These are phyloP conservation scores for Liasis olivaceus DNA, from an alignment of 2,797 vertebrate genomes.

Conservation along the genomic window DNA sequence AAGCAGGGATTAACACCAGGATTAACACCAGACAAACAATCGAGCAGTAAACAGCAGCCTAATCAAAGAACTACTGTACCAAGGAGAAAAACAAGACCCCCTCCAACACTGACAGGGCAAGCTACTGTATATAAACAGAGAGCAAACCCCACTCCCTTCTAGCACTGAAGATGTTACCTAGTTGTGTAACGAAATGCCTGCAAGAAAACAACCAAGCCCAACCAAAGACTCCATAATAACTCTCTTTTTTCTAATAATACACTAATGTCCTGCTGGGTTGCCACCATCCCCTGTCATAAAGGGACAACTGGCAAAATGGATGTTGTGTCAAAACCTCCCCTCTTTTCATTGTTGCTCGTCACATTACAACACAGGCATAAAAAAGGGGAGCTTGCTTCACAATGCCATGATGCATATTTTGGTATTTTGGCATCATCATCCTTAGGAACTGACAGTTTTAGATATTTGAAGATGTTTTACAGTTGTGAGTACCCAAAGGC, in stretches of 20 bases:
- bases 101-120: too few species aligned
- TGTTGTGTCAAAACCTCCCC: neutral
- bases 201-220: too few species aligned
- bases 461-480: neutral
- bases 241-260: neutral
- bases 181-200: too few species aligned
- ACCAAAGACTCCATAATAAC: too few species aligned
- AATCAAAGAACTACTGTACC: too few species aligned
- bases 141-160: too few species aligned
- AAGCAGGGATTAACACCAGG: too few species aligned
- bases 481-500: neutral
- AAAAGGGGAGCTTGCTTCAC: neutral
- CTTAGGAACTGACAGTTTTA: neutral
- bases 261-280: neutral
- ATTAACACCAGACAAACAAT: too few species aligned
- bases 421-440: neutral
- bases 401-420: neutral
- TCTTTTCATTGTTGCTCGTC: neutral
- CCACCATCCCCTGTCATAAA: neutral
- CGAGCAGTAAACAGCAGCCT: too few species aligned
- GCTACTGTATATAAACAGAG: too few species aligned
- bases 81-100: too few species aligned
- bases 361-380: neutral
- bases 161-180: too few species aligned
- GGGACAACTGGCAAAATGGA: neutral